Conservation (phyloP, 2,888 invertebrate genomes). For the Thera britannica region DNA sequence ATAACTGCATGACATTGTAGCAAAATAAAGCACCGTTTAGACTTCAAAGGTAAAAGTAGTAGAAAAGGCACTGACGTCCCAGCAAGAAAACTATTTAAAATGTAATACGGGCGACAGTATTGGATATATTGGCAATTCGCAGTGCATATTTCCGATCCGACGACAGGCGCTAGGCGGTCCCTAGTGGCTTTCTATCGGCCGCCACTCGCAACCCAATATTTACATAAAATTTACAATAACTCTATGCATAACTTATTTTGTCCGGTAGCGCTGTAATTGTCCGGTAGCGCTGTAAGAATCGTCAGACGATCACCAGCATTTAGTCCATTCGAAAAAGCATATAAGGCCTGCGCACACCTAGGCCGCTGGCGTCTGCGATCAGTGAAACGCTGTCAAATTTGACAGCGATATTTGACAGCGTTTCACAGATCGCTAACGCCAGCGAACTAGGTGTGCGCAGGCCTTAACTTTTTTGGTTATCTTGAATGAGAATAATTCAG, state of each 20-base stretch:
- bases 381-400: no score
- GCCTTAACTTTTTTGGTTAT: no score
- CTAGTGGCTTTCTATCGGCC: conserved; percentile 52
- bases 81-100: conserved; percentile 51
- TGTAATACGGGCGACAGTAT: conserved; percentile 52
- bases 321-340: no score
- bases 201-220: conserved; percentile 39
- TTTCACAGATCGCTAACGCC: no score
- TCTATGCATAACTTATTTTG: conserved; percentile 13
- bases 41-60: neutral
- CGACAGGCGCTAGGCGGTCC: conserved; percentile 45
- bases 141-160: conserved; percentile 58
- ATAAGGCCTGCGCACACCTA: no score
- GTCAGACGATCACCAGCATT: no score
- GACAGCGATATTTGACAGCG: no score
- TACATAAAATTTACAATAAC: conserved; percentile 25
- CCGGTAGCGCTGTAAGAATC: no score
- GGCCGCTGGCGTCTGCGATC: no score
- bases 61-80: conserved; percentile 16
- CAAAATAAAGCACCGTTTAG: neutral
- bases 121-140: conserved; percentile 61
- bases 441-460: no score
- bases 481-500: no score
- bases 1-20: neutral
- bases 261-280: no score